Evolutionary conservation across 2,113 vertebrate genomes (phyloP).

Genomic region (Orientallactaga bullata): DNA sequence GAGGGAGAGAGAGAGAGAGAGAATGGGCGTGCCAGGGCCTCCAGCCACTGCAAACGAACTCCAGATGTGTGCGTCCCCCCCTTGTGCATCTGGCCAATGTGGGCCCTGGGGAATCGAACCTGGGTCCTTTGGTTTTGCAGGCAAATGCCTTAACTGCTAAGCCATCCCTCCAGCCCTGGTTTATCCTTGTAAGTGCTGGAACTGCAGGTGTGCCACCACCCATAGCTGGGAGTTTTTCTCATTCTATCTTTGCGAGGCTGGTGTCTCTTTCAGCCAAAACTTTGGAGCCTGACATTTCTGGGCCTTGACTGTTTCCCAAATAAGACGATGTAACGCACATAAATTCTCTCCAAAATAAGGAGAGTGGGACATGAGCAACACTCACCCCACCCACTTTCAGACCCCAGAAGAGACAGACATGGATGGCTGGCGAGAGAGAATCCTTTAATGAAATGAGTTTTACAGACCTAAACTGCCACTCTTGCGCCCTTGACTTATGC

Average conservation of each 20-base stretch:
- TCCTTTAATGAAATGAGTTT: slow-evolving; percentile 76
- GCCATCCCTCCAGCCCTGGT: no score
- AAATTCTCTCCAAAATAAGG: neutral
- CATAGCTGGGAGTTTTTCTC: neutral
- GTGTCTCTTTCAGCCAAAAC: neutral
- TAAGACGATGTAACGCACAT: neutral
- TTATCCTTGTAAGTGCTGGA: neutral
- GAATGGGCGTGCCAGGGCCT: no score
- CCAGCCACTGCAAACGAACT: no score
- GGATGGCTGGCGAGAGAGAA: slow-evolving; percentile 22
- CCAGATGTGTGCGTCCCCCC: no score
- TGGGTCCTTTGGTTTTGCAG: no score
- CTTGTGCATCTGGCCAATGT: no score
- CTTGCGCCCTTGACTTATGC: neutral
- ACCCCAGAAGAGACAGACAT: slow-evolving; percentile 54
- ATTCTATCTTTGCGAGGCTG: neutral
- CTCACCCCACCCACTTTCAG: neutral
- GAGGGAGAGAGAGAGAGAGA: no score
- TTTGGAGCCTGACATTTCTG: neutral
- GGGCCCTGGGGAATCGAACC: no score
- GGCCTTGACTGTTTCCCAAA: neutral
- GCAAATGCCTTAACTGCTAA: no score
- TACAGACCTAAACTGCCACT: slow-evolving; percentile 30
- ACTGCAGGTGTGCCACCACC: neutral
- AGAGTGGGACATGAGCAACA: neutral